Conservation (phyloP, 2,888 invertebrate genomes). For the Diplazon laetatorius region DNA sequence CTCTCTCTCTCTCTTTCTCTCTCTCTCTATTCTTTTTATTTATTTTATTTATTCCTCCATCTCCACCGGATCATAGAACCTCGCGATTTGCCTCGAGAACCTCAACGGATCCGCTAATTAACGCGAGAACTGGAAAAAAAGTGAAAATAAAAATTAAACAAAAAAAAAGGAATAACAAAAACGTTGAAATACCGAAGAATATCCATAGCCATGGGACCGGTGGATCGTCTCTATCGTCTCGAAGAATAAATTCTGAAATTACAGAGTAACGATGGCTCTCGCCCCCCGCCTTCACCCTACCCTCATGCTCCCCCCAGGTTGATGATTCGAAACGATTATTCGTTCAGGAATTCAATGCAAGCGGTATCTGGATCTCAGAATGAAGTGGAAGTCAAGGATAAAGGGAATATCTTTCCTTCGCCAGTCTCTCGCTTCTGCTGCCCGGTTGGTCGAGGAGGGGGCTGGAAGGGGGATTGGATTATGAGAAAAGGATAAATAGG, state of each 20-base stretch:
- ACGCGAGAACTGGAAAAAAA: conserved; percentile 29
- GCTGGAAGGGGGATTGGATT: no score
- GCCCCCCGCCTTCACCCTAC: no score
- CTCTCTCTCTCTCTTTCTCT: no score
- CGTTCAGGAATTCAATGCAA: conserved; percentile 58
- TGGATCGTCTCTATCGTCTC: conserved; percentile 32
- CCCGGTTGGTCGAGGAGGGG: conserved; percentile 33
- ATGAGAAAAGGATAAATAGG: conserved; percentile 59
- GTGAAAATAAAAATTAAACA: conserved; percentile 30
- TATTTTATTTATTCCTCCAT: not conserved
- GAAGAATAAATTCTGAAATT: conserved; percentile 63
- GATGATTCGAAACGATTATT: conserved; percentile 62
- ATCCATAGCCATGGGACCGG: not conserved
- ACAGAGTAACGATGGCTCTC: conserved; percentile 55
- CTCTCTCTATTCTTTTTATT: no score
- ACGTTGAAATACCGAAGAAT: conserved; percentile 15
- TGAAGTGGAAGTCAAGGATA: conserved; percentile 23
- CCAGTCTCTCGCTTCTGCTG: conserved; percentile 16
- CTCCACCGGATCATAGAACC: conserved; percentile 9
- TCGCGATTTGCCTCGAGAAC: conserved; percentile 25
- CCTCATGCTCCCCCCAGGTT: conserved; percentile 38
- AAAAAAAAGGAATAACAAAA: conserved; percentile 21
- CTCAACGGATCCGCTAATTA: conserved; percentile 42
- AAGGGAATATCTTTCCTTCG: conserved; percentile 42
- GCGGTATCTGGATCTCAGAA: conserved; percentile 59